phyloP scores from a whole-genome alignment of 2,113 vertebrate species.

The Calyptommatus sinebrachiatus region DNA sequence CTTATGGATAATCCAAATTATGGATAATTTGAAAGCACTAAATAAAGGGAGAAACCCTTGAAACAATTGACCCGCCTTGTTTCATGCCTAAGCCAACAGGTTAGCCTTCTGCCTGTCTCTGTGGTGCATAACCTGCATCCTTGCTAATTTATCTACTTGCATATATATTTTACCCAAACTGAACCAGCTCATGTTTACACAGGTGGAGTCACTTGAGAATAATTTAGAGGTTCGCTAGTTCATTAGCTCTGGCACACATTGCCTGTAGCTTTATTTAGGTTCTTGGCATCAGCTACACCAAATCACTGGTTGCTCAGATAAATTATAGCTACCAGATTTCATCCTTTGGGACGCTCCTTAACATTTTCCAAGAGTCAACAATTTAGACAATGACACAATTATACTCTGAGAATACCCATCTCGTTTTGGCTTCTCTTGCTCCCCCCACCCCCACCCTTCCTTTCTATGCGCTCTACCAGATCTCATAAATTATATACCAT shows the following conservation, averaged over 20 bases:
- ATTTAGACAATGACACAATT: background rate
- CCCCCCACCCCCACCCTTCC: background rate
- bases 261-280: slow-evolving; percentile 42
- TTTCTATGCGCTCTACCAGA: background rate
- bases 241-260: slow-evolving; percentile 1
- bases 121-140: background rate
- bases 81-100: background rate
- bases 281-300: slow-evolving; percentile 38
- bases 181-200: slow-evolving; percentile 6
- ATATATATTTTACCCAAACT: background rate
- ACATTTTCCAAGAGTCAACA: slow-evolving; percentile 19
- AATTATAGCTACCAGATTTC: slow-evolving; percentile 40
- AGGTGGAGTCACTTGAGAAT: slow-evolving; percentile 1
- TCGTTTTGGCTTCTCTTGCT: slow-evolving; percentile 11
- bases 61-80: background rate
- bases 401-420: background rate
- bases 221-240: slow-evolving; percentile 17
- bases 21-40: background rate
- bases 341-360: slow-evolving; percentile 15
- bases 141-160: slow-evolving; percentile 2
- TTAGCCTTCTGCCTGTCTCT: background rate
- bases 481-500: slow-evolving; percentile 13
- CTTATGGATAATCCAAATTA: too few species aligned
- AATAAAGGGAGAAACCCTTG: background rate
- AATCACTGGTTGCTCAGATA: slow-evolving; percentile 51